Evolutionary conservation across 2,888 invertebrate species (phyloP).

Genomic region (Taphrorychus bicolor): DNA sequence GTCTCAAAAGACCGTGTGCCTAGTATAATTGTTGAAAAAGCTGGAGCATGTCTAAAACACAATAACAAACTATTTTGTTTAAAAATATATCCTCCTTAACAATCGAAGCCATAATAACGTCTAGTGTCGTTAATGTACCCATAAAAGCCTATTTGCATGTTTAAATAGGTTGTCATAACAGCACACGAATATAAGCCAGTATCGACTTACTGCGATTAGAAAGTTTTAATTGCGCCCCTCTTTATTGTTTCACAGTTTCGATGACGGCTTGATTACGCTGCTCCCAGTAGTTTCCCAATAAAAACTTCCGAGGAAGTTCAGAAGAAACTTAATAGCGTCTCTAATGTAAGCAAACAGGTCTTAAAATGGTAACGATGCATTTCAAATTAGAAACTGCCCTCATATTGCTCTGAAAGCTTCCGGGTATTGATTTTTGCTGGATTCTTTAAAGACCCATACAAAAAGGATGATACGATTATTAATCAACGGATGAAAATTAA

Average conservation of each 20-base stretch:
- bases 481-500: conserved; percentile 1
- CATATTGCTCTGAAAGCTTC: neutral
- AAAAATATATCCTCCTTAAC: too few species aligned
- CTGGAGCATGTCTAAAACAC: too few species aligned
- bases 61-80: too few species aligned
- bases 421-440: neutral
- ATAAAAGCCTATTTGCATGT: too few species aligned
- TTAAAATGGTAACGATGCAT: conserved; percentile 7
- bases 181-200: conserved; percentile 2
- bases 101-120: too few species aligned
- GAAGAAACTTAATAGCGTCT: conserved; percentile 4
- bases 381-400: neutral
- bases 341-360: conserved; percentile 4
- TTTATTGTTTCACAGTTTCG: conserved; percentile 1
- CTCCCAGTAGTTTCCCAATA: neutral
- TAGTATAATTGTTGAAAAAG: too few species aligned
- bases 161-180: neutral
- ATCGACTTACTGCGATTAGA: neutral
- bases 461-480: neutral
- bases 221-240: neutral
- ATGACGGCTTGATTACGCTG: conserved; percentile 4
- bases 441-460: neutral
- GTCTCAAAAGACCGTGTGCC: too few species aligned
- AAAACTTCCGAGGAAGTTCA: conserved; percentile 2
- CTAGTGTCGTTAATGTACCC: too few species aligned